A percentile compares a stretch with the other conserved stretches of the same genome.
These are phyloP conservation scores for Caenorhabditis becei DNA, from an alignment of 2,888 invertebrate species.

Conservation along the genomic window DNA sequence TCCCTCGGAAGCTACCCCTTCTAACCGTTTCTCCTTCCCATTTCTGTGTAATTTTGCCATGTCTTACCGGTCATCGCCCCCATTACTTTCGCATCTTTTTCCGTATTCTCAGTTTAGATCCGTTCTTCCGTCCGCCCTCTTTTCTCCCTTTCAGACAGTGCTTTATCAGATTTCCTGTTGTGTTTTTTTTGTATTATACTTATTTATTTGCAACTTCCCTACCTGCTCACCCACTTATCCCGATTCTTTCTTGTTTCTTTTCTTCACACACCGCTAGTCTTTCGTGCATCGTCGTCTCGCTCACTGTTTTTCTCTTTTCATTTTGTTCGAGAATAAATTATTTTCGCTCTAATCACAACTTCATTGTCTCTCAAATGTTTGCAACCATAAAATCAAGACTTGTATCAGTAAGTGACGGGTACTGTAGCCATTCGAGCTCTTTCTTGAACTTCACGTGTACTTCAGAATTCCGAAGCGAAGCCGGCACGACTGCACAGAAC, in stretches of 20 bases:
- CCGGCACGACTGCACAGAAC: background rate
- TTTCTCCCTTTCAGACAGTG: conserved; percentile 14
- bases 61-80: conserved; percentile 54
- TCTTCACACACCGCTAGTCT: conserved; percentile 48
- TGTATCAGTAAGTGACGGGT: background rate
- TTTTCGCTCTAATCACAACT: conserved; percentile 7
- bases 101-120: conserved; percentile 44
- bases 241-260: background rate
- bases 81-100: conserved; percentile 35
- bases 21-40: conserved; percentile 12
- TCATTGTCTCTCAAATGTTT: background rate
- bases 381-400: background rate
- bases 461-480: background rate
- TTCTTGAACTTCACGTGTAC: background rate
- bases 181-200: conserved; percentile 16
- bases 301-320: conserved; percentile 36
- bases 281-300: conserved; percentile 21
- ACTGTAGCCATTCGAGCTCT: background rate
- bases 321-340: conserved; percentile 16
- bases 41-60: conserved; percentile 49
- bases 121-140: conserved; percentile 19
- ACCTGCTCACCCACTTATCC: conserved; percentile 4
- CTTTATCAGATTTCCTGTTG: conserved; percentile 56
- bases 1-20: conserved; percentile 55
- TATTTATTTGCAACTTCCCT: conserved; percentile 19